Conservation (phyloP, 2,888 invertebrate genomes). For the Micoletzkya japonica region DNA sequence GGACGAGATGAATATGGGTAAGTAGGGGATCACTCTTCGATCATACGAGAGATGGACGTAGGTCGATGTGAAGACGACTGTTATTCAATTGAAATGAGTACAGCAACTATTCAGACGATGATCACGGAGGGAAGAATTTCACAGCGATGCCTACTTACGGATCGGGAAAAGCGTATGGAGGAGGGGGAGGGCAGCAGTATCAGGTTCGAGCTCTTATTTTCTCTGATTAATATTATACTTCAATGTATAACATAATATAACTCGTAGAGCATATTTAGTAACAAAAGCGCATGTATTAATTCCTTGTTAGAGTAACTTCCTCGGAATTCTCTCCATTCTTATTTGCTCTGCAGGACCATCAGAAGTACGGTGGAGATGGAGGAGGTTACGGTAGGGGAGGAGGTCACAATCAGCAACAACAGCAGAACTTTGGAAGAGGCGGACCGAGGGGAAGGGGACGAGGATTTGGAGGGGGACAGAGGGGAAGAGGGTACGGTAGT, state of each 20-base stretch:
- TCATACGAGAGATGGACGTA: background rate
- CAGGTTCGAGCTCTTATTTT: too few relatives aligned
- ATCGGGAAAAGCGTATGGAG: background rate
- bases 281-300: too few relatives aligned
- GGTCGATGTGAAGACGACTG: background rate
- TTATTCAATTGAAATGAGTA: background rate
- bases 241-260: too few relatives aligned
- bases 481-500: constrained; percentile 16
- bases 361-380: background rate
- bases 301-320: too few relatives aligned
- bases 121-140: background rate
- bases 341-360: too few relatives aligned
- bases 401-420: background rate
- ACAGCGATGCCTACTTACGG: background rate
- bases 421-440: constrained; percentile 2
- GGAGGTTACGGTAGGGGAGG: constrained; percentile 25
- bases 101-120: constrained; percentile 8
- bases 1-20: too few relatives aligned
- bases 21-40: too few relatives aligned
- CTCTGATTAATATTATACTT: too few relatives aligned
- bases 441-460: constrained; percentile 4
- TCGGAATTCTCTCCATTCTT: too few relatives aligned
- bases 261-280: too few relatives aligned
- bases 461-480: constrained; percentile 11
- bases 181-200: constrained; percentile 4